A percentile compares a stretch with the other conserved stretches of the same genome.
Conservation (phyloP, 92 coral and sea anemone species). For the Diadumene lineata region DNA sequence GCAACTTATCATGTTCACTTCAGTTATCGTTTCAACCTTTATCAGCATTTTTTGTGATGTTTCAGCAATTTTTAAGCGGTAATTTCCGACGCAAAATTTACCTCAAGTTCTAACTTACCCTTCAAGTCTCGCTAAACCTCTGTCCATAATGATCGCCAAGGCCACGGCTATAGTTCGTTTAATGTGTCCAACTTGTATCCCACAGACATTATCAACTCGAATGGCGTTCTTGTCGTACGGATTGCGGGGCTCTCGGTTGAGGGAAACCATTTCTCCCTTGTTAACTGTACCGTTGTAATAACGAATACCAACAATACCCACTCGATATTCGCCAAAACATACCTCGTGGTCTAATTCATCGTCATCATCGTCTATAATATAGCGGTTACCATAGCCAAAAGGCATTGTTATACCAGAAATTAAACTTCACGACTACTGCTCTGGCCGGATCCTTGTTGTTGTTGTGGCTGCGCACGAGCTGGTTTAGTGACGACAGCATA, state of each 20-base stretch:
- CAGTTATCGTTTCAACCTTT: no score
- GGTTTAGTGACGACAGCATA: neutral
- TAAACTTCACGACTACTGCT: neutral
- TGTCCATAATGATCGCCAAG: conserved; percentile 70
- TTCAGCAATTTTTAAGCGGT: no score
- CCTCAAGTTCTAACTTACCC: conserved; percentile 47
- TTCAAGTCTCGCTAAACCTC: conserved; percentile 62
- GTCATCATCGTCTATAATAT: conserved; percentile 54
- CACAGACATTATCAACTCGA: conserved; percentile 73
- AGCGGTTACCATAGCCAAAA: conserved; percentile 14
- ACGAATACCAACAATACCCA: conserved; percentile 74
- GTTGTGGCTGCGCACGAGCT: neutral
- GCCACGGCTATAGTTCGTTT: conserved; percentile 71
- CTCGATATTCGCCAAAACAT: conserved; percentile 63
- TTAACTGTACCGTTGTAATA: conserved; percentile 75
- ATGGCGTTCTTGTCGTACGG: conserved; percentile 84
- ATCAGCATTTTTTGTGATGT: no score
- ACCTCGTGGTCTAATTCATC: conserved; percentile 74
- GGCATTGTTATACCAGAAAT: conserved; percentile 28
- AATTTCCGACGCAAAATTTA: neutral
- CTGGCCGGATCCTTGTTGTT: neutral
- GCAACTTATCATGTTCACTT: no score
- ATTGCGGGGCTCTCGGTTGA: conserved; percentile 68
- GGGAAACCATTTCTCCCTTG: conserved; percentile 79
- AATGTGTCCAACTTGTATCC: conserved; percentile 83